These are phyloP conservation scores for Odocoileus hemionus DNA, from an alignment of 2,113 vertebrate species.

Conservation along the genomic window DNA sequence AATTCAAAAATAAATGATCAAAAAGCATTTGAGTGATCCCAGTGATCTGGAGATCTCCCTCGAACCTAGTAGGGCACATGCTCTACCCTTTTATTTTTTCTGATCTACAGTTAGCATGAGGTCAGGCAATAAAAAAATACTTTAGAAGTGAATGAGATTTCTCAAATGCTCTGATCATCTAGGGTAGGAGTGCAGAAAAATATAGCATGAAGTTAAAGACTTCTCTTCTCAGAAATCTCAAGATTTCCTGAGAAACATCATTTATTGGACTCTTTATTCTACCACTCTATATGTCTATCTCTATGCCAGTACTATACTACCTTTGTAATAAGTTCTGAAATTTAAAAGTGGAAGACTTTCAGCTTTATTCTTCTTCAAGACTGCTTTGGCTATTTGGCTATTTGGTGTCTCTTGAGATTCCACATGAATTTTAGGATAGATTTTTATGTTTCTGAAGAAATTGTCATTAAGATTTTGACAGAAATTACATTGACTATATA, in stretches of 20 bases:
- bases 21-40: no score
- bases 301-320: not conserved
- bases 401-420: not conserved
- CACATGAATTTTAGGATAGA: not conserved
- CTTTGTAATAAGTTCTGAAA: not conserved
- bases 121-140: not conserved
- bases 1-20: not conserved
- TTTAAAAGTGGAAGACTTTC: not conserved
- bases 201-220: not conserved
- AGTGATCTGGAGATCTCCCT: not conserved
- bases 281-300: not conserved
- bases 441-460: not conserved
- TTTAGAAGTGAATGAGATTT: not conserved
- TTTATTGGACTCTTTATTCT: not conserved
- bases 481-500: not conserved
- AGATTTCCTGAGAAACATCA: not conserved
- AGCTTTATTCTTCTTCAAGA: not conserved
- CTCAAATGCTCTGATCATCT: not conserved
- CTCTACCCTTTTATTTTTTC: no score
- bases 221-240: not conserved
- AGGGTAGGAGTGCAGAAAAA: not conserved
- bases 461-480: not conserved
- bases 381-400: not conserved
- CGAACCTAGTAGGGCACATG: not conserved
- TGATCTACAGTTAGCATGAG: not conserved